phyloP scores from a whole-genome alignment of 1,140 invertebrate species.

The Pachyrhynchus sulphureomaculatus region DNA sequence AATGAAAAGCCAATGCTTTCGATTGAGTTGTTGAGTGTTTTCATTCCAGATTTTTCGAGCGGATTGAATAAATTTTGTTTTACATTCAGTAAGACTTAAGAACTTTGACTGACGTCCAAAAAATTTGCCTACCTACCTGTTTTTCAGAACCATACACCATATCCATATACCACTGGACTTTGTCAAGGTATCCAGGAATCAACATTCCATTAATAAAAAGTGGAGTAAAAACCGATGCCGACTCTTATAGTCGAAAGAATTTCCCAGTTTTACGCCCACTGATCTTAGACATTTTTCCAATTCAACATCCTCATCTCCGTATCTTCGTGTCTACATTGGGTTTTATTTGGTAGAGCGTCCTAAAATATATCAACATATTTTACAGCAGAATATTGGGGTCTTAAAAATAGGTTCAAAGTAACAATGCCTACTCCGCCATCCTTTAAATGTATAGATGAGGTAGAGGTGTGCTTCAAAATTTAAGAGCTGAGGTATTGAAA shows the following conservation, averaged over 20 bases:
- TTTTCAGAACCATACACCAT: conserved; percentile 60
- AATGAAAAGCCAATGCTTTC: no score
- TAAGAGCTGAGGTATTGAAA: no score
- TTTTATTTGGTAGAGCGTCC: conserved; percentile 63
- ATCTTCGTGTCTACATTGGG: conserved; percentile 65
- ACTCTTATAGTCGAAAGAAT: conserved; percentile 79
- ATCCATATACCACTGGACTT: conserved; percentile 7
- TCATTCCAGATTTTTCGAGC: conserved; percentile 2
- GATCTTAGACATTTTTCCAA: conserved; percentile 90
- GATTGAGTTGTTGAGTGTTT: no score
- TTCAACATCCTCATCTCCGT: conserved; percentile 87
- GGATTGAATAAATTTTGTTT: no score
- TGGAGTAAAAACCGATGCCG: conserved; percentile 92
- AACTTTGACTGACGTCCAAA: no score
- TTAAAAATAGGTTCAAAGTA: no score
- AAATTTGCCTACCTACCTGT: conserved; percentile 94
- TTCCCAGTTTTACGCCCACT: conserved; percentile 82
- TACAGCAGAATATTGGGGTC: no score
- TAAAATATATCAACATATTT: no score
- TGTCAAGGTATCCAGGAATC: conserved; percentile 4
- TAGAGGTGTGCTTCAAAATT: no score
- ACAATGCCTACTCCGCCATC: no score
- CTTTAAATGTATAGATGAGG: no score
- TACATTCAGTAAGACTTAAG: no score
- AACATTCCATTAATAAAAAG: conserved; percentile 63